These are phyloP conservation scores for Triops cancriformis DNA, from an alignment of 1,140 invertebrate species.

Conservation along the genomic window DNA sequence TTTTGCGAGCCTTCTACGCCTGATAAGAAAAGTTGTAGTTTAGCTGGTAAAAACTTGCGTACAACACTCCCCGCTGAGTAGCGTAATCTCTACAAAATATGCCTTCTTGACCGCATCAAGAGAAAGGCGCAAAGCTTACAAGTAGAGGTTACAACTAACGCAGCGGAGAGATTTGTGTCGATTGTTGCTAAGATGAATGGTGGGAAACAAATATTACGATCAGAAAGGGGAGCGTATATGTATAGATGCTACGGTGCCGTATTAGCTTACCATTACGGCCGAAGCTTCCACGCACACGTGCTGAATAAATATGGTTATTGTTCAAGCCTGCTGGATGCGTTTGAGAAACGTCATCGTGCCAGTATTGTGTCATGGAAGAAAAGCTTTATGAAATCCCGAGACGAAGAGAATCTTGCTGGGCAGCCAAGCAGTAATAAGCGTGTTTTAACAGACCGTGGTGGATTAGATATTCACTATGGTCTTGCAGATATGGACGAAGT, in stretches of 20 bases:
- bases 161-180: neutral
- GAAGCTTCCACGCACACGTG: too few relatives aligned
- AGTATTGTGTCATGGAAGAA: neutral
- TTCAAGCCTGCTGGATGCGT: neutral
- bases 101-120: neutral
- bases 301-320: too few relatives aligned
- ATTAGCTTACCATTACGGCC: too few relatives aligned
- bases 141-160: neutral
- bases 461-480: neutral
- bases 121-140: neutral
- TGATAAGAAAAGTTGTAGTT: neutral
- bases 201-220: neutral
- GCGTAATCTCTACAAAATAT: neutral
- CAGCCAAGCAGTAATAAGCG: neutral
- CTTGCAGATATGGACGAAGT: neutral
- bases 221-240: neutral
- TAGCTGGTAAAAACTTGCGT: neutral
- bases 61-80: neutral
- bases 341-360: neutral
- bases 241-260: neutral
- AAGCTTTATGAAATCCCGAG: neutral
- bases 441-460: neutral
- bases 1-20: neutral
- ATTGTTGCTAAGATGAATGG: neutral
- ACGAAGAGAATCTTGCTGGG: neutral